These are phyloP conservation scores for Mactromeris polynyma DNA, from an alignment of 2,888 invertebrate genomes.

Conservation along the genomic window DNA sequence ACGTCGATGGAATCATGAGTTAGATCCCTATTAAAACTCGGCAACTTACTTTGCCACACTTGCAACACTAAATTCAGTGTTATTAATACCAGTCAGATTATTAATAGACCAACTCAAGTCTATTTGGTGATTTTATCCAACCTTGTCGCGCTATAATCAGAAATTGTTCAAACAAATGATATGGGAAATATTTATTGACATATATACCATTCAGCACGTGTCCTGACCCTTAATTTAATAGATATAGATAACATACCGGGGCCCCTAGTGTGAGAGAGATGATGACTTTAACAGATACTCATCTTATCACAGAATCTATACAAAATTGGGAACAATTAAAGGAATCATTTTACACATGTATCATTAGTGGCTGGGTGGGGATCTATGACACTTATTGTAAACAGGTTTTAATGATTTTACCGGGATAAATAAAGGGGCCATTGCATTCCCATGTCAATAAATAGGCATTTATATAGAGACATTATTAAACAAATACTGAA, in stretches of 20 bases:
- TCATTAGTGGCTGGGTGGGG: conserved; percentile 37
- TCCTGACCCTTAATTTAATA: background rate
- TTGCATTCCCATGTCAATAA: conserved; percentile 3
- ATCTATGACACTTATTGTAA: conserved; percentile 48
- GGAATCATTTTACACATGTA: conserved; percentile 48
- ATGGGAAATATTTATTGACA: background rate
- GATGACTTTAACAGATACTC: background rate
- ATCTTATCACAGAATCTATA: conserved; percentile 1
- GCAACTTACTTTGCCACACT: too few species aligned
- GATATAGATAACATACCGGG: background rate
- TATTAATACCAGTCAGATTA: too few species aligned
- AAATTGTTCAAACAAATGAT: background rate
- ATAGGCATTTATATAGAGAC: background rate
- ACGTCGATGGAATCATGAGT: too few species aligned
- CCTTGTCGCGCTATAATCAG: background rate
- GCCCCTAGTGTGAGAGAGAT: background rate
- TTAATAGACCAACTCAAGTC: too few species aligned
- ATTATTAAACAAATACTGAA: conserved; percentile 10
- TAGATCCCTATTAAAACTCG: too few species aligned
- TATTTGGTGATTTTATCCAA: too few species aligned
- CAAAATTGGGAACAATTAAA: conserved; percentile 40
- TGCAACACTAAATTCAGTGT: too few species aligned
- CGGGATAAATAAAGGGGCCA: background rate
- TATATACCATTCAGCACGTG: background rate
- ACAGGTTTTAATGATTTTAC: conserved; percentile 37